Percentiles rank a stretch among this genome's conserved stretches.
Evolutionary conservation across 2,888 invertebrate species (phyloP).

Genomic region (Mermis nigrescens): DNA sequence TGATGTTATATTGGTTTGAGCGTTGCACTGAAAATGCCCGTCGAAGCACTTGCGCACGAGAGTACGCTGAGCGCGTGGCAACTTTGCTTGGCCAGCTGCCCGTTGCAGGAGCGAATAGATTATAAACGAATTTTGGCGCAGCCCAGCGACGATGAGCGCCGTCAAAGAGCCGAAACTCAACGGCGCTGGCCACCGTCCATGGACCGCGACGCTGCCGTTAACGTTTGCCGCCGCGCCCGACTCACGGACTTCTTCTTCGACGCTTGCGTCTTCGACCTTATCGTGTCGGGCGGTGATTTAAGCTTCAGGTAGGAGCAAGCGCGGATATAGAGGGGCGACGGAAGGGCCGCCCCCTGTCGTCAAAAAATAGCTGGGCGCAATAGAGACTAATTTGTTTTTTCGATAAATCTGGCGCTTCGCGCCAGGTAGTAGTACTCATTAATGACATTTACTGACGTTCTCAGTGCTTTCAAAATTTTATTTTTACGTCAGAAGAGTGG

Average conservation of each 20-base stretch:
- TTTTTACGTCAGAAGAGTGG: no score
- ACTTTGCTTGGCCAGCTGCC: constrained; percentile 40
- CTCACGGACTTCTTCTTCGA: constrained; percentile 41
- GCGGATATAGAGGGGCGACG: no score
- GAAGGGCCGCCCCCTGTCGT: no score
- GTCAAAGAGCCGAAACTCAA: background rate
- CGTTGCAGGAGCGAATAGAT: constrained; percentile 36
- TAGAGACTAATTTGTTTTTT: no score
- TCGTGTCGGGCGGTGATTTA: constrained; percentile 37
- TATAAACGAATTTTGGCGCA: constrained; percentile 27
- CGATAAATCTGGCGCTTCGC: no score
- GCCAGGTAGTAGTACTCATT: no score
- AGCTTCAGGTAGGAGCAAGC: background rate
- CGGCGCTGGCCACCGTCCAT: constrained; percentile 18
- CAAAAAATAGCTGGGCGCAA: no score
- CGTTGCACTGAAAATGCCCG: constrained; percentile 39
- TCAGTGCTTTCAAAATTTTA: no score
- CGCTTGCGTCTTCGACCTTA: constrained; percentile 43
- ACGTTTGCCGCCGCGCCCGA: constrained; percentile 33
- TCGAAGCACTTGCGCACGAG: constrained; percentile 33
- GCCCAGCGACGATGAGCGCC: background rate
- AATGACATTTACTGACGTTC: no score
- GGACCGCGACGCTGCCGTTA: constrained; percentile 26
- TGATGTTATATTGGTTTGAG: no score
- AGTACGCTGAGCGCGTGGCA: constrained; percentile 28